These are phyloP conservation scores for Macrotis lagotis DNA, from an alignment of 2,113 vertebrate genomes.

Conservation along the genomic window DNA sequence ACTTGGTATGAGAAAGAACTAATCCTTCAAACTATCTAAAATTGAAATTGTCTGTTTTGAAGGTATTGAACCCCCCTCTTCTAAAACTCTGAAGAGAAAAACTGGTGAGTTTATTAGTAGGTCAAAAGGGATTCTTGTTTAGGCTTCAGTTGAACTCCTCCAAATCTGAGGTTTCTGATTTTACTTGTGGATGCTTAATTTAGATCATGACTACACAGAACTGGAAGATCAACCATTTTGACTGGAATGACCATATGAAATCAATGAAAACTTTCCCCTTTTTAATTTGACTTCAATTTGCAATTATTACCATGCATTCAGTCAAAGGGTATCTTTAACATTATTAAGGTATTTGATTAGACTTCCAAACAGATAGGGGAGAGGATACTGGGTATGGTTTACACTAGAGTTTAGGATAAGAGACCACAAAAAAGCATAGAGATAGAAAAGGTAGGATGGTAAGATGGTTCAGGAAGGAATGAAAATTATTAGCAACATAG, in stretches of 20 bases:
- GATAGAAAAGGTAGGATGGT: neutral
- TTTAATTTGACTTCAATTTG: neutral
- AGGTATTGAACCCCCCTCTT: neutral
- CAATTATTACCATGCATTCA: neutral
- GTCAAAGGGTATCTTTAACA: neutral
- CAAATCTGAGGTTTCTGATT: neutral
- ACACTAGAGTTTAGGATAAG: neutral
- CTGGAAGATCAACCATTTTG: neutral
- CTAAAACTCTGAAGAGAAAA: neutral
- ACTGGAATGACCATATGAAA: neutral
- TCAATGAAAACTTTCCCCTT: neutral
- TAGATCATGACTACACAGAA: conserved; percentile 12
- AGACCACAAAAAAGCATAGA: neutral
- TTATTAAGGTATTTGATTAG: neutral
- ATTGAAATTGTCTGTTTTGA: neutral
- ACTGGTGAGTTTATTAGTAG: neutral
- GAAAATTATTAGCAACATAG: no score
- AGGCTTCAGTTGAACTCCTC: neutral
- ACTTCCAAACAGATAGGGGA: neutral
- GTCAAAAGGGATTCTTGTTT: neutral
- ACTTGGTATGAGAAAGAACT: no score
- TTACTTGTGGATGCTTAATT: conserved; percentile 25
- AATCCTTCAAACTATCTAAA: neutral
- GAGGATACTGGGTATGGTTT: neutral
- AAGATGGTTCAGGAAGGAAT: no score